A percentile compares a stretch with the other conserved stretches of the same genome.
phyloP scores from a whole-genome alignment of 2,888 invertebrate genomes.

The Exephanes ischioxanthus region DNA sequence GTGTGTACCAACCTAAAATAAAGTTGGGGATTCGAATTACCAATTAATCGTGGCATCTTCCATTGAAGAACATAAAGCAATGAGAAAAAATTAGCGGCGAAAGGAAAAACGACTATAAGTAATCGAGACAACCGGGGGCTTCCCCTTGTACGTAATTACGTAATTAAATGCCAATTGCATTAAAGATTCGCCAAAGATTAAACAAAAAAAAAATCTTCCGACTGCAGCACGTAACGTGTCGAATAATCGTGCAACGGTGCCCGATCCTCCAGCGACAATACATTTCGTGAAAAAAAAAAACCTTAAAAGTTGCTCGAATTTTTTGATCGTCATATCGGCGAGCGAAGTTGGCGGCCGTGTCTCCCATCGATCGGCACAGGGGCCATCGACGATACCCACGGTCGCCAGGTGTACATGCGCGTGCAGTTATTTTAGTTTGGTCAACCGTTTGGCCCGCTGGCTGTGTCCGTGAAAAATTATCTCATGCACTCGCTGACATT shows the following conservation, averaged over 20 bases:
- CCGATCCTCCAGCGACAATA: not conserved
- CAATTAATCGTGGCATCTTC: not conserved
- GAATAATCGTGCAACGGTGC: not conserved
- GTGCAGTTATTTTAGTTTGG: not conserved
- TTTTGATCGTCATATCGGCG: not conserved
- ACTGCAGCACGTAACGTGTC: not conserved
- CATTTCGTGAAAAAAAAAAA: not conserved
- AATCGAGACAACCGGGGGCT: not conserved
- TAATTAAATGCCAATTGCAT: not conserved
- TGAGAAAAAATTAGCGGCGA: not conserved
- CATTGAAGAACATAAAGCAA: too few species aligned
- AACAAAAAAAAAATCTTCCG: not conserved
- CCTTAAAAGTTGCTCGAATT: not conserved
- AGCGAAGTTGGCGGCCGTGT: slow-evolving; percentile 42
- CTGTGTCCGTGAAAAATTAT: slow-evolving; percentile 9
- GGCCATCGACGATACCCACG: not conserved
- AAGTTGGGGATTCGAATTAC: not conserved
- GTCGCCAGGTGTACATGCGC: not conserved
- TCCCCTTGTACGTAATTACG: not conserved
- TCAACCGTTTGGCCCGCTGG: not conserved
- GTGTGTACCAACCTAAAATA: slow-evolving; percentile 34
- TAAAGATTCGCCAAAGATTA: not conserved
- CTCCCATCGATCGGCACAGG: slow-evolving; percentile 29
- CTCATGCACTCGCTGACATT: not conserved
- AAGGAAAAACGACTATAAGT: not conserved